A percentile compares a stretch with the other conserved stretches of the same genome.
phyloP scores from a whole-genome alignment of 2,888 invertebrate genomes.

The Apodemia zela region DNA sequence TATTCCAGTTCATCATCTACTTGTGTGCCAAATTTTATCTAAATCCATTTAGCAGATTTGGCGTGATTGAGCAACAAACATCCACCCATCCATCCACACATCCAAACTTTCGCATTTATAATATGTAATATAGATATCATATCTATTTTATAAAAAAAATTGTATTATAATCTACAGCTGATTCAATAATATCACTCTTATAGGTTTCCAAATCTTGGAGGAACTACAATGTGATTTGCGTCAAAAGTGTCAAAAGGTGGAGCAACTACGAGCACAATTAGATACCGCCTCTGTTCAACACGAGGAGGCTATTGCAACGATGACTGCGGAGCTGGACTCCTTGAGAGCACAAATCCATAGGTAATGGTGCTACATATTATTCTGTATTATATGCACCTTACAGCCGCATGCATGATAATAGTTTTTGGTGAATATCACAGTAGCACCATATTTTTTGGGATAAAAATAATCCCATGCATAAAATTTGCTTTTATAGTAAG shows the following conservation, averaged over 20 bases:
- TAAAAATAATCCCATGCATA: background rate
- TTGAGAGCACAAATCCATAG: constrained; percentile 56
- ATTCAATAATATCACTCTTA: background rate
- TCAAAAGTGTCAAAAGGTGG: constrained; percentile 59
- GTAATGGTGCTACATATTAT: constrained; percentile 38
- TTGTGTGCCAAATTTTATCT: too few relatives aligned
- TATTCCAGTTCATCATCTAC: too few relatives aligned
- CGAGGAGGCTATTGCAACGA: constrained; percentile 56
- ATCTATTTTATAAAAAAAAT: too few relatives aligned
- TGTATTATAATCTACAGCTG: background rate
- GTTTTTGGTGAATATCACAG: background rate
- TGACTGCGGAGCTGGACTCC: constrained; percentile 61
- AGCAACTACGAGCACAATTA: constrained; percentile 58
- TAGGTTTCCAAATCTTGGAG: constrained; percentile 63
- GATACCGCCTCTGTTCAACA: constrained; percentile 65
- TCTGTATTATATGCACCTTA: background rate
- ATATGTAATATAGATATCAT: too few relatives aligned
- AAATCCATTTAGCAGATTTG: too few relatives aligned
- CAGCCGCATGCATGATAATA: background rate
- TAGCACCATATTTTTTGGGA: background rate
- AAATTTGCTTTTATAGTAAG: background rate
- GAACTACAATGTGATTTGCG: constrained; percentile 66
- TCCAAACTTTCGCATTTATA: too few relatives aligned
- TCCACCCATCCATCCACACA: too few relatives aligned
- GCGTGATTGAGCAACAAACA: too few relatives aligned